Evolutionary conservation across 2,797 vertebrate genomes (phyloP), one percentile per base, ranked within the genome.

Genomic region (Sylvia borin): DNA sequence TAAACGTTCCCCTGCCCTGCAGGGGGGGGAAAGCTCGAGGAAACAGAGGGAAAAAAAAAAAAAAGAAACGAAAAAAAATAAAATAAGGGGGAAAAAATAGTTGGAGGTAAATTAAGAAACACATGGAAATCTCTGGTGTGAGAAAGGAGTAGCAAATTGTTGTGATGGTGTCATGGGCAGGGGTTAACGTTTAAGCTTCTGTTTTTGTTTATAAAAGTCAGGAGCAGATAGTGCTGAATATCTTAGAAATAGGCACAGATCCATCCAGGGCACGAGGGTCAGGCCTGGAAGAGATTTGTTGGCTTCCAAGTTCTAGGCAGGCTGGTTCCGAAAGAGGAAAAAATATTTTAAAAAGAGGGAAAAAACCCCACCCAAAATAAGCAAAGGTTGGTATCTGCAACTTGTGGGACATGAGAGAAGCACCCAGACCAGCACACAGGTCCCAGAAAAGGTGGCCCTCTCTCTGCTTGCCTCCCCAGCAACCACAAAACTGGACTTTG

Each of bases 131-230:
- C 7, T 60, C 22, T 90, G 5, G 10, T 45, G 24, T 4, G 42
- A 76, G 58, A 22, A 87, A 68, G 45, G 55, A 34, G 34, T 4
- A 80, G 68, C 21, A 16, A 42, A 51, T 6, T 3, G 36, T n/a
- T 4, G 20, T 34, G 82, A 65, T 31, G 66, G 31, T 72, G 54
- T n/a, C 54, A 50, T 80, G 76, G 45, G 48, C 4, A 3, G 61
- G 50, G 25, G 84, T 95, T 94, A 94, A 92, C 93, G 32, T 87
- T 94, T 94, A 93, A 97, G 32, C 87, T 90, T 29, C 71, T 91
- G 58, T 0, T 73, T 95, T 92, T 78, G 47, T 93, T 94, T 85
- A 25, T 42, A 60, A 32, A 26, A 57, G 36, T 43, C 8, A 3
- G 38, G 45, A 77, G 40, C 36, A 88, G 70, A 91, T 78, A 90